Conservation (phyloP, 2,797 vertebrate species). For the Hydrocynus forskahlii region DNA sequence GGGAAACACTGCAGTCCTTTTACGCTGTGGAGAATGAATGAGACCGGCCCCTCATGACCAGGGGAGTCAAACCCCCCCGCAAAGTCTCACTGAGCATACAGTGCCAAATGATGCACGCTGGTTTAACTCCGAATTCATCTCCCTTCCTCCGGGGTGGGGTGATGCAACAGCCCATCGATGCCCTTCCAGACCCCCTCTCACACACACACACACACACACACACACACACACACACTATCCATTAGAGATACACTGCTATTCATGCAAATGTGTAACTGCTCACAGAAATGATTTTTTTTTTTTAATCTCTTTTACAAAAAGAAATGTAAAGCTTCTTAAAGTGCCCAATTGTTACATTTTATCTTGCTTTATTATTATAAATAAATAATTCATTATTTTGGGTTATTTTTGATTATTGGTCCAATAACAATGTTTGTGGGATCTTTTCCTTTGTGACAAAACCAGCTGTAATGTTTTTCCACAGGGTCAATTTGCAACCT, state of each 20-base stretch:
- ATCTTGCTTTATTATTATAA: no score
- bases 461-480: no score
- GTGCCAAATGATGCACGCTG: conserved; percentile 40
- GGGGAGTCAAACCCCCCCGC: not conserved
- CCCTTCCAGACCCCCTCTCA: not conserved
- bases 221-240: not conserved
- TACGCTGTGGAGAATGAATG: not conserved
- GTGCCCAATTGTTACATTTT: no score
- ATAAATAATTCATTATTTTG: no score
- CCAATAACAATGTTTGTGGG: no score
- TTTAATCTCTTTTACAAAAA: no score
- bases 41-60: not conserved
- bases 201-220: not conserved
- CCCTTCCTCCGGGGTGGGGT: conserved; percentile 32
- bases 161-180: conserved; percentile 19
- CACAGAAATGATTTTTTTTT: not conserved
- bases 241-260: conserved; percentile 6
- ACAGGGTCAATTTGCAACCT: no score
- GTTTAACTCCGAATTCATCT: conserved; percentile 40
- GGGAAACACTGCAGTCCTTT: not conserved
- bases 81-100: not conserved
- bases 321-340: no score
- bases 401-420: no score
- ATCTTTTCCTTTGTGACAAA: no score
- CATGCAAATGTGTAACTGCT: not conserved